phyloP scores from a whole-genome alignment of 2,113 vertebrate species.

The Atlantisia rogersi region DNA sequence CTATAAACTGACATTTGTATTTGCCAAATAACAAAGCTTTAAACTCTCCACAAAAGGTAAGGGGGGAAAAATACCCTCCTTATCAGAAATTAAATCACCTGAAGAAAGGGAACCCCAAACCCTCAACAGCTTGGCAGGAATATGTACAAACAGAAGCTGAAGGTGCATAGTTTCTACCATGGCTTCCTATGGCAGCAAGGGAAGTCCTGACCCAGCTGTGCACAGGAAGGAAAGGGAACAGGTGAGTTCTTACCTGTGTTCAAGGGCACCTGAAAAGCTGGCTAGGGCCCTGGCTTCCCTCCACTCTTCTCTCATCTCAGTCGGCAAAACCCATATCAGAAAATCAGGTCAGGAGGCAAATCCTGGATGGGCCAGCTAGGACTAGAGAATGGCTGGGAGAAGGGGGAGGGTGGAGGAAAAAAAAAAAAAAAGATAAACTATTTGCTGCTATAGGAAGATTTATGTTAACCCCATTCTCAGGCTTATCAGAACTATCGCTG shows the following conservation, averaged over 20 bases:
- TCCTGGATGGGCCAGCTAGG: background rate
- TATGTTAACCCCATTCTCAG: background rate
- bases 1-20: background rate
- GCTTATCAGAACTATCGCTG: background rate
- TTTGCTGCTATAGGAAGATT: background rate
- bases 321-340: background rate
- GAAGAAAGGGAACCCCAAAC: background rate
- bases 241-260: background rate
- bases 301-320: background rate
- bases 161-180: background rate
- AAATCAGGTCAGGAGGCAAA: background rate
- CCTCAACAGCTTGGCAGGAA: background rate
- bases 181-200: background rate
- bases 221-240: background rate
- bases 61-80: background rate
- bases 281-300: background rate
- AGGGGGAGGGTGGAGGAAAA: fast-evolving
- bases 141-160: background rate
- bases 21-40: background rate
- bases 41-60: background rate
- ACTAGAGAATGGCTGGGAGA: background rate
- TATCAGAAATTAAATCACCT: background rate
- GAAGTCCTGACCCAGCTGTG: background rate
- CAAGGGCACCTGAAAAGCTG: background rate
- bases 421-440: background rate